Conservation (phyloP, 2,888 invertebrate genomes). For the Lochmaea capreae region DNA sequence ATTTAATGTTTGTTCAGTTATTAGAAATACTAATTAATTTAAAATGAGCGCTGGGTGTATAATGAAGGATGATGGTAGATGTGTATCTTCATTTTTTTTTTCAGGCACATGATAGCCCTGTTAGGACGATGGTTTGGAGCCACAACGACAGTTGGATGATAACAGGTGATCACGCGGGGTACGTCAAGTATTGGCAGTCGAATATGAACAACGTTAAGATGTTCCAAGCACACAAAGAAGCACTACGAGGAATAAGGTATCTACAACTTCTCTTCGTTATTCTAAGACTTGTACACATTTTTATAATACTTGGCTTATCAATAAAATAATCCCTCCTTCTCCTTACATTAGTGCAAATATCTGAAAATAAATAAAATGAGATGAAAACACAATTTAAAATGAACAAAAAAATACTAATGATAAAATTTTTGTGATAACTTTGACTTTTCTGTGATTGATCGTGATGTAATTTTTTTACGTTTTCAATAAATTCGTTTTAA, state of each 20-base stretch:
- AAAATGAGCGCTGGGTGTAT: too few species aligned
- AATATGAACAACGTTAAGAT: conserved; percentile 99
- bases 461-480: conserved; percentile 58
- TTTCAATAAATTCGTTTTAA: conserved; percentile 62
- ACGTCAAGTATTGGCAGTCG: conserved; percentile 99
- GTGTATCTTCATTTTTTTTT: conserved; percentile 24
- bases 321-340: conserved; percentile 63
- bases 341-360: conserved; percentile 57
- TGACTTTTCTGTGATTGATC: conserved; percentile 56
- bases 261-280: conserved; percentile 65
- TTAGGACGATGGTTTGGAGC: conserved; percentile 99
- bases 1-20: too few species aligned
- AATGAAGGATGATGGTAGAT: neutral
- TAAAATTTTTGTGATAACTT: conserved; percentile 39
- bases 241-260: conserved; percentile 97
- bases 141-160: conserved; percentile 99
- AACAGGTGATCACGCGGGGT: conserved; percentile 98
- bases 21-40: too few species aligned
- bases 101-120: conserved; percentile 98
- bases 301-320: conserved; percentile 56
- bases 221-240: conserved; percentile 99
- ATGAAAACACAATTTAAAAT: conserved; percentile 26
- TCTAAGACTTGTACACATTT: conserved; percentile 60
- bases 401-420: neutral
- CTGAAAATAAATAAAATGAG: conserved; percentile 46